Evolutionary conservation across 2,888 invertebrate species (phyloP), one percentile per base, ranked within the genome.

Genomic region (Drosophila meridionalis): DNA sequence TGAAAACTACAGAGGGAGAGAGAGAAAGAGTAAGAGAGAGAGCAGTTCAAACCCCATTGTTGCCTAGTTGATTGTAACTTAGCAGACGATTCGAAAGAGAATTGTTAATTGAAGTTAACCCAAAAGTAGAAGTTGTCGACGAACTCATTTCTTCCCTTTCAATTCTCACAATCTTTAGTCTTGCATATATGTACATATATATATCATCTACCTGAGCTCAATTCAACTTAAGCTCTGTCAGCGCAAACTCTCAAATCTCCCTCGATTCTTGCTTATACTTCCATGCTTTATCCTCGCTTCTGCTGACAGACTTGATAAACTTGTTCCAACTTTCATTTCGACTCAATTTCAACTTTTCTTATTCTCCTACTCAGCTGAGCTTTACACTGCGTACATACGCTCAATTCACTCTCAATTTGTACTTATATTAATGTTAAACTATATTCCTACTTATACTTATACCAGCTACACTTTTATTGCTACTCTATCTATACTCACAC

Each of bases 81-180:
- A 3, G 11, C 45, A 11, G 26, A 20, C 9, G 3, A 9, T 12
- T 32, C 50, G 32, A 50, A 32, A 50, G 50, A n/a, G 50, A 50
- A 50, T 50, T 32, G 32, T 50, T 50, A 52, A 52, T 52, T 52
- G 50, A 52, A 52, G 20, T 34, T 52, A 52, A 34, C 50, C 34
- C 50, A 11, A 32, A 20, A 50, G n/a, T 11, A 20, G 32, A 34
- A 48, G n/a, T 48, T 30, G 30, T 48, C 30, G 4, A n/a, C 30
- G n/a, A 48, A 52, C 20, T 34, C 32, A 11, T 52, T 52, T 52
- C n/a, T 52, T 52, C 6, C 34, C 20, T 3, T 34, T 52, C 32
- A 34, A 50, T 34, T 32, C 1, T 11, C 32, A 11, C 50, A 34
- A 32, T 50, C 32, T 9, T 32, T 48, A 30, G 14, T 28, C 14